phyloP scores from a whole-genome alignment of 2,888 invertebrate species.

The Terebella lapidaria region DNA sequence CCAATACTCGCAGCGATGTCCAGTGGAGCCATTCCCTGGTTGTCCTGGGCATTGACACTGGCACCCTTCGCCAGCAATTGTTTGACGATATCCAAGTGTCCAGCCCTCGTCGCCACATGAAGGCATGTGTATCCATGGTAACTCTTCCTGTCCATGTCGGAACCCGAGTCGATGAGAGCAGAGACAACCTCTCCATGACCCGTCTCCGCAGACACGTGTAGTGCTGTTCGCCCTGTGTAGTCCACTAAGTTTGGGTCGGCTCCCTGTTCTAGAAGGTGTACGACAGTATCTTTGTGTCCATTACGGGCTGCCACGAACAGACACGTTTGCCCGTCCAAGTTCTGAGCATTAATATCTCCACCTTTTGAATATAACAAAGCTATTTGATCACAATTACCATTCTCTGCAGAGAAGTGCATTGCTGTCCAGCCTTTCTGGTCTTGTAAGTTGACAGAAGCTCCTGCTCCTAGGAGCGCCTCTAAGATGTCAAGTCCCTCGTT shows the following conservation, averaged over 20 bases:
- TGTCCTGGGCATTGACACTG: constrained; percentile 24
- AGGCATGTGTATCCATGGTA: constrained; percentile 28
- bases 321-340: constrained; percentile 22
- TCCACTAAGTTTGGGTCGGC: constrained; percentile 24
- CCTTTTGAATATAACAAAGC: constrained; percentile 16
- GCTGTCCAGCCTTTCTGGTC: constrained; percentile 27
- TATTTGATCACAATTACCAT: constrained; percentile 18
- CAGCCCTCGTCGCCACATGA: constrained; percentile 22
- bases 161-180: constrained; percentile 17
- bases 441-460: constrained; percentile 20
- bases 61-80: constrained; percentile 16
- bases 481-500: constrained; percentile 14
- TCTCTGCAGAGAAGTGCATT: constrained; percentile 26
- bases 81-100: constrained; percentile 16
- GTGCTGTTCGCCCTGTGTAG: constrained; percentile 24
- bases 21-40: constrained; percentile 25
- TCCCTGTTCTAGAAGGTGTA: constrained; percentile 9
- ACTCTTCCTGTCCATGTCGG: constrained; percentile 23
- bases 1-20: constrained; percentile 23
- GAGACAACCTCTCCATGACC: constrained; percentile 22
- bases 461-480: constrained; percentile 14
- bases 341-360: constrained; percentile 24
- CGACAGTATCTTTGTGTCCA: constrained; percentile 14
- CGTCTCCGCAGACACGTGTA: constrained; percentile 27
- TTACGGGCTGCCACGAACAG: constrained; percentile 23